phyloP scores from a whole-genome alignment of 2,797 vertebrate genomes.

The Pseudochromis fuscus region DNA sequence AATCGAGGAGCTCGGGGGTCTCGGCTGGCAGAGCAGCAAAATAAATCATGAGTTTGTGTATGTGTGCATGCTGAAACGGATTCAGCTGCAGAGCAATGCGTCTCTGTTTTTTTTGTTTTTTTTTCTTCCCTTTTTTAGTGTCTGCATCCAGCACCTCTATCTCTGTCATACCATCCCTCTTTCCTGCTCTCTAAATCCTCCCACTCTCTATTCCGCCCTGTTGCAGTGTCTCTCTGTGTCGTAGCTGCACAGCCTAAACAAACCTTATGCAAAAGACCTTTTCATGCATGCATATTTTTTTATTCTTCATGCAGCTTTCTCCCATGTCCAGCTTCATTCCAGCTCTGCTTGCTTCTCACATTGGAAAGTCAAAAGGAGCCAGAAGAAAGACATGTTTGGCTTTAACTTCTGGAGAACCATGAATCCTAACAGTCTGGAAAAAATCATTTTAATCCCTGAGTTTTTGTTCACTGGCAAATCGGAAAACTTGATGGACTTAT shows the following conservation, averaged over 20 bases:
- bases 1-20: constrained; percentile 28
- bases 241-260: constrained; percentile 51
- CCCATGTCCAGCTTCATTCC: constrained; percentile 4
- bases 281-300: constrained; percentile 26
- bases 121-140: constrained; percentile 19
- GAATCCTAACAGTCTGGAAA: constrained; percentile 7
- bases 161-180: constrained; percentile 53
- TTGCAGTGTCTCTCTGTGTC: constrained; percentile 61
- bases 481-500: constrained; percentile 34
- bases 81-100: constrained; percentile 47
- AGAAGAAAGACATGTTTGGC: constrained; percentile 18
- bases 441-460: neutral
- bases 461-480: constrained; percentile 4
- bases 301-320: constrained; percentile 8
- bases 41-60: constrained; percentile 41
- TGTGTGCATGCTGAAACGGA: constrained; percentile 51
- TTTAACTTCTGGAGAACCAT: constrained; percentile 22
- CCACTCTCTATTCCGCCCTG: constrained; percentile 56
- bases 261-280: constrained; percentile 34
- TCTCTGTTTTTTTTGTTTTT: constrained; percentile 2
- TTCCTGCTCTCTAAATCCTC: constrained; percentile 38
- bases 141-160: constrained; percentile 58
- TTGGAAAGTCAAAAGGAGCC: constrained; percentile 25
- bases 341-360: neutral
- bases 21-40: neutral